Evolutionary conservation across 2,113 vertebrate genomes (phyloP), one percentile per base, ranked within the genome.

Genomic region (Eclectus roratus): DNA sequence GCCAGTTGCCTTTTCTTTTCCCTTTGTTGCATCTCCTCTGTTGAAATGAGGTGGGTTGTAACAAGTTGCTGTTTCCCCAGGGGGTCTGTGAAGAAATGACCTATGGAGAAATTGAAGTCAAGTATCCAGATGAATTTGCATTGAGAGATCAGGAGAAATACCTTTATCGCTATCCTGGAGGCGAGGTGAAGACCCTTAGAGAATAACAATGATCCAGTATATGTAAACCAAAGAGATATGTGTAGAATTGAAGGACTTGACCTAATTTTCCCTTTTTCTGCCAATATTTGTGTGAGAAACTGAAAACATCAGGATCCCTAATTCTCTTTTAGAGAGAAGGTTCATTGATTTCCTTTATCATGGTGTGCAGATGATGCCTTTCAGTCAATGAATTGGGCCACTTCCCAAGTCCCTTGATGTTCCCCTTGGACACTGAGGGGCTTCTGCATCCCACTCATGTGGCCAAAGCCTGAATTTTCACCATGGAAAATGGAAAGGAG

Each of bases 61-160:
- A 80, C 2, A 9, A 5, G 6, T 8, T 58, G 21, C 77, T 63
- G 86, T 95, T 83, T 91, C 80, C 72, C 23, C 95, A 99, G 99
- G 99, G 99, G 1, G 98, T 99, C 13, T 99, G 99, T 88, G 99
- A 99, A 95, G 99, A 99, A 94, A 99, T 99, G 99, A 99, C 98
- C 20, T 99, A 99, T 1, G 98, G 98, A 9, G 98, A 99, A 97
- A 99, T 99, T 14, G 98, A 99, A 89, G 97, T 98, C 69, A 97
- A 97, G 49, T 99, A 99, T 37, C 99, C 99, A 2, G 99, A 99
- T 1, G 99, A 99, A 94, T 99, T 99, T 97, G 98, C 99, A 10
- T 96, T 99, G 96, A 98, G 99, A 87, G 99, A 99, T 95, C 99
- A 99, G 96, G 99, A 99, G 94, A 99, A 99, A 43, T 99, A 99